Conservation (phyloP, 2,113 vertebrate species). For the Oxyura jamaicensis region DNA sequence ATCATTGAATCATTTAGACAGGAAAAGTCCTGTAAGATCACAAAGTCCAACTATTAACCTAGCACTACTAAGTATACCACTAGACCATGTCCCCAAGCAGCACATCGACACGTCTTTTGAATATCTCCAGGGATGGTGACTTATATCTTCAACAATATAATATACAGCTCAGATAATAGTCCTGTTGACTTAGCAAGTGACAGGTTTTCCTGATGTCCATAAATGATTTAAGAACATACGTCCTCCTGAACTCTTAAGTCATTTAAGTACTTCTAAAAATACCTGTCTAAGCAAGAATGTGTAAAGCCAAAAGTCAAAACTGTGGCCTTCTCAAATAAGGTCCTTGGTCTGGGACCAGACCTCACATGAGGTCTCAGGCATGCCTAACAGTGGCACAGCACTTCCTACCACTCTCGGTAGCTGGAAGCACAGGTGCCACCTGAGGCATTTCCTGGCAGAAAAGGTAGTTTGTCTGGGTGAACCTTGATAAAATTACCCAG, state of each 20-base stretch:
- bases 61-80: too few relatives aligned
- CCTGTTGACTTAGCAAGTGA: not conserved
- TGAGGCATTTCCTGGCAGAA: not conserved
- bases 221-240: not conserved
- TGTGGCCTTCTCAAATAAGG: not conserved
- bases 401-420: not conserved
- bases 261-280: not conserved
- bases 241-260: not conserved
- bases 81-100: too few relatives aligned
- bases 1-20: too few relatives aligned
- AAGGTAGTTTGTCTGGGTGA: not conserved
- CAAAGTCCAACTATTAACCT: too few relatives aligned
- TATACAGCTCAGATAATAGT: not conserved
- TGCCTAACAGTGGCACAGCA: rapidly evolving
- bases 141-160: not conserved
- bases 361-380: not conserved
- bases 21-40: too few relatives aligned
- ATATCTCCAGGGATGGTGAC: too few relatives aligned
- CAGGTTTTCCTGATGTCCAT: not conserved
- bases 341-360: not conserved
- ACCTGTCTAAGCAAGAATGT: not conserved
- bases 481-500: not conserved
- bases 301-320: not conserved
- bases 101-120: too few relatives aligned
- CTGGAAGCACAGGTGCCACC: not conserved